Evolutionary conservation across 2,888 invertebrate genomes (phyloP).

Genomic region (Drosophila diplacantha): DNA sequence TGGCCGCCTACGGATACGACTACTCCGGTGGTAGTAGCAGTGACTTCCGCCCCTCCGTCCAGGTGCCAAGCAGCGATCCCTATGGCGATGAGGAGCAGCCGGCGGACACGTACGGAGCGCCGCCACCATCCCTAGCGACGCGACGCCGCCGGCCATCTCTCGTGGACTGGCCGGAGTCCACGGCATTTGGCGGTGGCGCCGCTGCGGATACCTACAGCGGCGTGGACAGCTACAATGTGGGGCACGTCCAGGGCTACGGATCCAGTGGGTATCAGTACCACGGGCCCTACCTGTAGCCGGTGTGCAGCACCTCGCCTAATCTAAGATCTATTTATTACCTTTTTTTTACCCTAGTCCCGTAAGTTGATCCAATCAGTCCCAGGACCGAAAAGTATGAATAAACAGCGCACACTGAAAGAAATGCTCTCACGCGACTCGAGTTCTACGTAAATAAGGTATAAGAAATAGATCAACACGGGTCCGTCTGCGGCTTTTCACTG

Average conservation of each 20-base stretch:
- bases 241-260: constrained; percentile 67
- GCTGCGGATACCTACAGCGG: constrained; percentile 64
- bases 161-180: constrained; percentile 39
- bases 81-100: constrained; percentile 48
- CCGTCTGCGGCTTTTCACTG: too few species aligned
- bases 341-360: constrained; percentile 33
- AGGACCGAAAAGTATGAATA: constrained; percentile 6
- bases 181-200: constrained; percentile 30
- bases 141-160: constrained; percentile 48
- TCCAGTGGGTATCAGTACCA: constrained; percentile 64
- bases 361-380: constrained; percentile 37
- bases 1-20: constrained; percentile 35
- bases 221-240: constrained; percentile 73
- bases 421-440: background rate
- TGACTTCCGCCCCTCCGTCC: constrained; percentile 57
- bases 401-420: background rate
- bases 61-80: constrained; percentile 36
- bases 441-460: too few species aligned
- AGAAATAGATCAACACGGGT: too few species aligned
- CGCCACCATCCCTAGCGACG: constrained; percentile 13
- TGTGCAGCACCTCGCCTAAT: background rate
- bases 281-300: constrained; percentile 52
- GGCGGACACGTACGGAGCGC: constrained; percentile 42
- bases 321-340: constrained; percentile 46
- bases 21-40: constrained; percentile 27